Evolutionary conservation across 2,797 vertebrate species (phyloP).

Genomic region (Mallotus villosus): DNA sequence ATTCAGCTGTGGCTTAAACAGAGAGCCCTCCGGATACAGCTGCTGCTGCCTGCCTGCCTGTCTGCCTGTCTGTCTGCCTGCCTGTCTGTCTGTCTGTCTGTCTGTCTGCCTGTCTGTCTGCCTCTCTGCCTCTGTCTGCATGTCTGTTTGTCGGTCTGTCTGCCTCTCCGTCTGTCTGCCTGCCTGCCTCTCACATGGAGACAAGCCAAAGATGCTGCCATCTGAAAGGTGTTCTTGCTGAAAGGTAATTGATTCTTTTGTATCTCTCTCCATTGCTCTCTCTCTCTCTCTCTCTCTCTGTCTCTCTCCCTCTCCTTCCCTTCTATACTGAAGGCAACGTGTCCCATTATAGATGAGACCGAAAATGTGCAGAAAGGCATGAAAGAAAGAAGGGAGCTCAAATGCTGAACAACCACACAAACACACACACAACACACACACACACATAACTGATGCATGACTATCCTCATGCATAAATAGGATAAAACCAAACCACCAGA

Average conservation of each 20-base stretch:
- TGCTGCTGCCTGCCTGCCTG: constrained; percentile 20
- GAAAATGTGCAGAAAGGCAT: background rate
- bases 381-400: too few species aligned
- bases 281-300: background rate
- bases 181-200: constrained; percentile 46
- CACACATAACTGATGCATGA: too few species aligned
- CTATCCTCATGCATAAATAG: too few species aligned
- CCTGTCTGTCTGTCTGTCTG: too few species aligned
- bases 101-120: too few species aligned
- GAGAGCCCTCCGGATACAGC: constrained; percentile 28
- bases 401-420: too few species aligned
- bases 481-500: too few species aligned
- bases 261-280: background rate
- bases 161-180: background rate
- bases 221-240: constrained; percentile 37
- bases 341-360: background rate
- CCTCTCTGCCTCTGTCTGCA: too few species aligned
- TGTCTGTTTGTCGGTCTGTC: too few species aligned
- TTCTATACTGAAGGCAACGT: constrained; percentile 5
- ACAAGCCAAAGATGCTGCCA: constrained; percentile 34
- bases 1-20: constrained; percentile 60
- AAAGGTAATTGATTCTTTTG: constrained; percentile 31
- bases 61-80: too few species aligned
- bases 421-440: too few species aligned
- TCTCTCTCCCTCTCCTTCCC: too few species aligned